phyloP scores from a whole-genome alignment of 2,888 invertebrate genomes.

The Meiosimyza decipiens region DNA sequence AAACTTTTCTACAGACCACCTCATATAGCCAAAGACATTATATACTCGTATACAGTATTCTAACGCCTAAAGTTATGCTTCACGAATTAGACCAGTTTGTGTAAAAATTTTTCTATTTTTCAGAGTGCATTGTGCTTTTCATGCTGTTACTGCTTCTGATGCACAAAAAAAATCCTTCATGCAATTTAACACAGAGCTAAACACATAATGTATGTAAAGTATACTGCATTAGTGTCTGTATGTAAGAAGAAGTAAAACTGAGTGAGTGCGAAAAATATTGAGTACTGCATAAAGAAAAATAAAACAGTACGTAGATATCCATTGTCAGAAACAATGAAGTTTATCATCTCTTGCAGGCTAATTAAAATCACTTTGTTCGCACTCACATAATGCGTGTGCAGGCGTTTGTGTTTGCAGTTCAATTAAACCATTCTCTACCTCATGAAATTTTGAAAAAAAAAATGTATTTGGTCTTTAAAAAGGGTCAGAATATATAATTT shows the following conservation, averaged over 20 bases:
- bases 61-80: slow-evolving; percentile 20
- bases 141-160: neutral
- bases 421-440: no score
- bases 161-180: neutral
- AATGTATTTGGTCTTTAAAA: no score
- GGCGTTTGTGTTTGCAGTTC: no score
- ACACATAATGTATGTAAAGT: neutral
- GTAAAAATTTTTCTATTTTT: slow-evolving; percentile 7
- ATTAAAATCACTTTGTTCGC: slow-evolving; percentile 33
- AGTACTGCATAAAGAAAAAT: neutral
- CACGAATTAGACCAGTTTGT: slow-evolving; percentile 8
- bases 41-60: no score
- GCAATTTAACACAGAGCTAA: slow-evolving; percentile 8
- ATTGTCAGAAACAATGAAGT: slow-evolving; percentile 28
- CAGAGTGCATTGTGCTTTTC: slow-evolving; percentile 21
- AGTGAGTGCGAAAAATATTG: slow-evolving; percentile 2
- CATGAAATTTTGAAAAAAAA: no score
- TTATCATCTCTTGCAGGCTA: slow-evolving; percentile 30
- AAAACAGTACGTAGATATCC: neutral
- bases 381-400: no score
- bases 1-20: no score
- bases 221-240: neutral
- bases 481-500: no score
- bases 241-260: neutral
- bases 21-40: no score